These are phyloP conservation scores for Grammomys dolichurus DNA, from an alignment of 2,113 vertebrate species.

Conservation along the genomic window DNA sequence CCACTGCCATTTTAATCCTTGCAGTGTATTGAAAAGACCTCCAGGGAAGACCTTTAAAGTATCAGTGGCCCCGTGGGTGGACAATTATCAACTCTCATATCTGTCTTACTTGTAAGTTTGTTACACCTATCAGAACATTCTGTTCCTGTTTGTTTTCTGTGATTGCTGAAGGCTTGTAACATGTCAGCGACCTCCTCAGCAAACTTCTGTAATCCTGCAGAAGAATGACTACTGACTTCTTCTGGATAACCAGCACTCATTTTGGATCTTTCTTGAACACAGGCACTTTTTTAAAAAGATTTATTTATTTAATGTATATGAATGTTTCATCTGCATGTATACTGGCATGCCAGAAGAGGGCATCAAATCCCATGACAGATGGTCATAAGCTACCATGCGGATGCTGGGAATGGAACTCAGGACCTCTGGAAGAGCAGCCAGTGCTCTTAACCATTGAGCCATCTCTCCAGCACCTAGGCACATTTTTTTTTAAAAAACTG, in stretches of 20 bases:
- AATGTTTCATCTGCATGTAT: too few relatives aligned
- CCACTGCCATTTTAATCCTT: neutral
- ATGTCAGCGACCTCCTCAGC: neutral
- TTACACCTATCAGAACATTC: neutral
- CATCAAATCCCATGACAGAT: too few relatives aligned
- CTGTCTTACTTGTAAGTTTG: constrained; percentile 57
- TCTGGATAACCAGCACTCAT: constrained; percentile 52
- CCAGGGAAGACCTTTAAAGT: constrained; percentile 27
- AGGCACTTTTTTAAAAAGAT: neutral
- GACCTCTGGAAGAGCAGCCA: too few relatives aligned
- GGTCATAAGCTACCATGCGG: too few relatives aligned
- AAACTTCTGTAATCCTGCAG: constrained; percentile 49
- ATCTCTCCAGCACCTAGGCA: too few relatives aligned
- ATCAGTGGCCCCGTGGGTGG: neutral
- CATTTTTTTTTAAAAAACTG: neutral
- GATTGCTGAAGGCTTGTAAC: neutral
- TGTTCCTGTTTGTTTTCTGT: constrained; percentile 46
- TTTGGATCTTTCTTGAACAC: constrained; percentile 32
- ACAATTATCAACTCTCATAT: constrained; percentile 26
- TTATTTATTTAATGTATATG: too few relatives aligned
- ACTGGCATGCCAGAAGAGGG: too few relatives aligned
- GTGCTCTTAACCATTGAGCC: too few relatives aligned
- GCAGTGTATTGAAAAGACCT: neutral
- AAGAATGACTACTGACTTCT: neutral
- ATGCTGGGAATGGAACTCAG: too few relatives aligned